Evolutionary conservation across 2,113 vertebrate species (phyloP).

Genomic region (Amblyornis subalaris): DNA sequence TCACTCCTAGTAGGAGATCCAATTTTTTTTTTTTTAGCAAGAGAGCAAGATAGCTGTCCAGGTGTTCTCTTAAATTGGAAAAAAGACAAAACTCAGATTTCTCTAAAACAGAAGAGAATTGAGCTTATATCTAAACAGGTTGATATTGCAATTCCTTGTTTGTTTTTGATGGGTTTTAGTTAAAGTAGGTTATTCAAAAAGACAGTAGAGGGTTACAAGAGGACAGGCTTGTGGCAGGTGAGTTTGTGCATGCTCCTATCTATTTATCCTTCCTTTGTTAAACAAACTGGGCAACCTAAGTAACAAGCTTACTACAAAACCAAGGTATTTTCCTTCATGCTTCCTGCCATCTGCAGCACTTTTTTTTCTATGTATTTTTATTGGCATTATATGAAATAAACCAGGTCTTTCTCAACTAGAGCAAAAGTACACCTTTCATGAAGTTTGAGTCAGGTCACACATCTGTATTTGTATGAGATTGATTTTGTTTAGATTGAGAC

Average conservation of each 20-base stretch:
- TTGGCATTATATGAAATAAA: neutral
- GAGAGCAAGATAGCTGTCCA: neutral
- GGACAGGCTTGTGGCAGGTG: constrained; percentile 33
- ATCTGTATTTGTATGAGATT: neutral
- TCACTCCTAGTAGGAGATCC: neutral
- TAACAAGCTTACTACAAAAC: neutral
- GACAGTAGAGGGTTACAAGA: neutral
- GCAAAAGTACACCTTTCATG: neutral
- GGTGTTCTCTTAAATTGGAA: neutral
- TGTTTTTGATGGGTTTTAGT: neutral
- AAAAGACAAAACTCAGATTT: constrained; percentile 25
- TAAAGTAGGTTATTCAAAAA: neutral
- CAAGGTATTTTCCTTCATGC: neutral
- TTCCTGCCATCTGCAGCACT: neutral
- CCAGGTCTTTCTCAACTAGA: neutral
- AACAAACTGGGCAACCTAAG: neutral
- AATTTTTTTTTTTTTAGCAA: neutral
- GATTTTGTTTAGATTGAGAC: neutral
- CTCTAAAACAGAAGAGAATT: neutral
- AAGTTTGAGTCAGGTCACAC: neutral
- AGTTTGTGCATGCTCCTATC: constrained; percentile 6
- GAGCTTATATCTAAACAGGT: neutral
- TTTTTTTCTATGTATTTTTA: neutral
- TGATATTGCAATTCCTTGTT: neutral
- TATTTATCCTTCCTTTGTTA: neutral